phyloP scores from a whole-genome alignment of 2,113 vertebrate species.

The Tretioscincus oriximinensis region DNA sequence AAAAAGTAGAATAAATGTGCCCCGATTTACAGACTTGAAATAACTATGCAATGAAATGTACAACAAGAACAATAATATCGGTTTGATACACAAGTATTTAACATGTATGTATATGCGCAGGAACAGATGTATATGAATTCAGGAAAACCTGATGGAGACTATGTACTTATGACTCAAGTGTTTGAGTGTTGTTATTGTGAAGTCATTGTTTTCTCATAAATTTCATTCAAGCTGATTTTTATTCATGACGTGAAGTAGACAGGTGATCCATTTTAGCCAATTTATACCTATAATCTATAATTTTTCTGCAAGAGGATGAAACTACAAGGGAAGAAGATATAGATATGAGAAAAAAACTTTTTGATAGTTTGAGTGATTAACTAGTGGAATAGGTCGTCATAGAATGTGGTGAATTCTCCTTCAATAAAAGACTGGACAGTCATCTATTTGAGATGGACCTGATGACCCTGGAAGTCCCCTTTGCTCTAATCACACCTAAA shows the following conservation, averaged over 20 bases:
- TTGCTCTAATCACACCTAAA: no score
- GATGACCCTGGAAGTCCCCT: no score
- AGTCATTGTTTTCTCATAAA: no score
- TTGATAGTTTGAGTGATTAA: no score
- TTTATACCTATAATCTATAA: no score
- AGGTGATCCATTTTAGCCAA: neutral
- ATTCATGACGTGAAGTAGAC: neutral
- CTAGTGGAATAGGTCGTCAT: no score
- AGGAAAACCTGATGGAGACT: neutral
- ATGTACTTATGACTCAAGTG: neutral
- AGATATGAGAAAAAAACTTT: no score
- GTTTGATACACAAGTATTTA: rapidly evolving
- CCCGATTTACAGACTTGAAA: neutral
- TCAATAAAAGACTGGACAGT: no score
- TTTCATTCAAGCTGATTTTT: neutral
- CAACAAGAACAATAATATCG: neutral
- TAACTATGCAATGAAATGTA: neutral
- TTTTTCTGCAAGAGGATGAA: neutral
- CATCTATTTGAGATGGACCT: no score
- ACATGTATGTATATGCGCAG: neutral
- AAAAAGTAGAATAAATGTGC: neutral
- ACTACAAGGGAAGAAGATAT: no score
- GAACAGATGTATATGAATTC: neutral
- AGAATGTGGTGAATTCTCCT: no score
- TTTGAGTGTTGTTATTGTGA: neutral